phyloP scores from a whole-genome alignment of 2,113 vertebrate species.

The Tenrec ecaudatus region DNA sequence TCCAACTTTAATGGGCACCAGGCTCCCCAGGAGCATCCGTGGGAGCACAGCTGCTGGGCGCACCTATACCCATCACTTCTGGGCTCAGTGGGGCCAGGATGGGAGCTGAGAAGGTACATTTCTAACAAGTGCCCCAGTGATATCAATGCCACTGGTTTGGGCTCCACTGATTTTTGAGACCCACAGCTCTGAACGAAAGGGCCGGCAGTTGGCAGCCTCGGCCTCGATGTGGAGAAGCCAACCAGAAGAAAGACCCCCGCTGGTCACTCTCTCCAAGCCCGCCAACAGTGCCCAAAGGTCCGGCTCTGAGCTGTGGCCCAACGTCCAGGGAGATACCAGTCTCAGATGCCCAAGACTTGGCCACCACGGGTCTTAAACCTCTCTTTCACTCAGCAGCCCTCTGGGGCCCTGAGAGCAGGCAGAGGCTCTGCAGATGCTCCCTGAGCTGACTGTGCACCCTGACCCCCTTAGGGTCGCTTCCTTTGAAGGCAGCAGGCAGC shows the following conservation, averaged over 20 bases:
- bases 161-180: not conserved
- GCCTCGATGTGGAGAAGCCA: not conserved
- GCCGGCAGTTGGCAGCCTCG: not conserved
- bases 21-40: not conserved
- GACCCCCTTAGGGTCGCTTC: accelerated
- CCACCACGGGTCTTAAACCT: not conserved
- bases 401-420: not conserved
- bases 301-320: not conserved
- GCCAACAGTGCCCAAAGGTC: not conserved
- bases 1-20: not conserved
- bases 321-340: not conserved
- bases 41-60: not conserved
- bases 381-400: not conserved
- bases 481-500: not conserved
- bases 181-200: not conserved
- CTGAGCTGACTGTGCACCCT: accelerated
- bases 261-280: not conserved
- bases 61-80: not conserved
- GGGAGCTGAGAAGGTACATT: not conserved
- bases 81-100: not conserved
- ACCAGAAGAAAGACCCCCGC: not conserved
- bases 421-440: not conserved
- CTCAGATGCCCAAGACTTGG: not conserved
- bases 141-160: not conserved
- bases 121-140: not conserved